Evolutionary conservation across 2,797 vertebrate genomes (phyloP), one percentile per base, ranked within the genome.

Genomic region (Amazonetta brasiliensis): DNA sequence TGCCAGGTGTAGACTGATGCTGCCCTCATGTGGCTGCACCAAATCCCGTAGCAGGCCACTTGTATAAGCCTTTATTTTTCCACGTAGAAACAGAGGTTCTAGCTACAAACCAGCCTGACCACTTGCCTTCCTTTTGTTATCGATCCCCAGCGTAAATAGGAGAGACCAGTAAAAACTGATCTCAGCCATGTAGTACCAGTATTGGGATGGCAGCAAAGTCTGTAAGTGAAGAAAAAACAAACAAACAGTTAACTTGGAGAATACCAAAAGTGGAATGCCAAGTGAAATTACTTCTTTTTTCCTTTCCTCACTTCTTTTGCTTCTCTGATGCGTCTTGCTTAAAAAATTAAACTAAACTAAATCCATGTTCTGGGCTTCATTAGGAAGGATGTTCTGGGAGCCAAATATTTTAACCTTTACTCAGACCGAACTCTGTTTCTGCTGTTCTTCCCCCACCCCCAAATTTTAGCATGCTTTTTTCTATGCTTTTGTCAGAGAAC

Each of bases 181-280:
- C 96, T 99, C 99, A 83, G 98, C 58, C 88, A 99, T 97, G 94
- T 99, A 99, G 97, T 99, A 99, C 99, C 99, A 99, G 92, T 99
- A 99, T 76, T 99, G 99, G 22, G 99, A 99, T 1, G 98, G 97
- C 94, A 99, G 97, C 98, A 99, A 68, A 23, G 98, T 97, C 99
- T 99, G 97, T 23, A 44, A 74, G 72, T 26, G 60, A 87, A 56
- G 56, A 84, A 93, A 92, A 60, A 3, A 19, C 39, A 39, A 19
- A 28, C 5, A 67, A 8, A 41, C 66, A 55, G 72, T 52, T 75
- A 95, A 64, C 81, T 25, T 54, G 11, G 11, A 79, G 62, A 91
- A 68, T 0, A 68, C 50, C 54, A 56, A 46, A 56, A 82, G 56
- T 12, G 5, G 28, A 74, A 55, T 11, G 55, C 31, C 17, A 85